phyloP scores from a whole-genome alignment of 1,140 invertebrate species.

The Anoplophora glabripennis region DNA sequence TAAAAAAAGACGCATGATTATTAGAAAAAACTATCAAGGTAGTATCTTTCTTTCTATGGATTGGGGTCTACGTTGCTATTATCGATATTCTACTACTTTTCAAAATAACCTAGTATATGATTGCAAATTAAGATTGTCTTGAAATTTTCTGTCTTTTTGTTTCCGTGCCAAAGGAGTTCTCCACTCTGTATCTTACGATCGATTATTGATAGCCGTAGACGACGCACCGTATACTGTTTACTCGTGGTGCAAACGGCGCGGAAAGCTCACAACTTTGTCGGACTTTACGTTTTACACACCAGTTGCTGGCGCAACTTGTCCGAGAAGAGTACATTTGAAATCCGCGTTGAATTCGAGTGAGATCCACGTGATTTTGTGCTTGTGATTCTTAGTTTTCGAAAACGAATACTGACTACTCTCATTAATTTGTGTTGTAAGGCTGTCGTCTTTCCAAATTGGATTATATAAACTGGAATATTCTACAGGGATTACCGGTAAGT shows the following conservation, averaged over 20 bases:
- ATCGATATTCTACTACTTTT: too few species aligned
- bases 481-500: neutral
- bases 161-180: neutral
- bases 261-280: conserved; percentile 6
- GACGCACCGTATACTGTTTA: neutral
- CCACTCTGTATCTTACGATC: neutral
- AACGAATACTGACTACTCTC: conserved; percentile 3
- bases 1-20: too few species aligned
- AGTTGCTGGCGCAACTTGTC: conserved; percentile 28
- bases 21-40: too few species aligned
- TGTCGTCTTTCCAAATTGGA: conserved; percentile 13
- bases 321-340: conserved; percentile 12
- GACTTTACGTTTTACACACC: conserved; percentile 25
- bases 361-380: neutral
- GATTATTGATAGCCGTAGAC: neutral
- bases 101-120: too few species aligned
- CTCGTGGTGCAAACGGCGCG: conserved; percentile 11
- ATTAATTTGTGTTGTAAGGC: neutral
- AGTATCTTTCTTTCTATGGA: too few species aligned
- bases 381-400: neutral
- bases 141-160: neutral
- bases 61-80: too few species aligned
- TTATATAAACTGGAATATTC: neutral
- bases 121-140: too few species aligned
- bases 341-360: neutral